Evolutionary conservation across 2,888 invertebrate species (phyloP), one percentile per base, ranked within the genome.

Genomic region (Philereme transversata): DNA sequence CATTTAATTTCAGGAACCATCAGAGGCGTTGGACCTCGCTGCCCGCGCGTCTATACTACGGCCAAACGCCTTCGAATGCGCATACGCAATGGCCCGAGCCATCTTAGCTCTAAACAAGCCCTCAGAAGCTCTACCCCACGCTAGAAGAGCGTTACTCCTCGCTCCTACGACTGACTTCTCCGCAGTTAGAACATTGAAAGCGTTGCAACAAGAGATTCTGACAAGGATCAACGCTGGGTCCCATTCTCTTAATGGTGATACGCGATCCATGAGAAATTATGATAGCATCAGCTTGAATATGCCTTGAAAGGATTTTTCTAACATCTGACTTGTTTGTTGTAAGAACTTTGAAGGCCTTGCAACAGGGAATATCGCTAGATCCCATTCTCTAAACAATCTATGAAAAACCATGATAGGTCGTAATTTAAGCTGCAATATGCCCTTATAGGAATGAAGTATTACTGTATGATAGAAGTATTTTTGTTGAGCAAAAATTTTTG

Each of bases 21-120:
- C 95, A 68, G 97, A 96, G 87, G 98, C 98, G 1, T 94, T 98
- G 73, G 97, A 98, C 79, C 93, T 98, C 70, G 98, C 98, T 6
- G 95, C 96, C 41, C 96, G 97, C 80, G 98, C 97, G 0, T 94
- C 98, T 41, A 94, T 95, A 51, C 93, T 97, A 64, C 96, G 97
- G 69, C 96, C 97, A 3, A 95, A 96, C 79, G 98, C 97, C 4
- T 98, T 97, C 81, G 98, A 98, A 88, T 98, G 98, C 5, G 97
- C 95, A 74, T 98, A 98, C 85, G 98, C 98, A 4, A 94, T 98
- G 81, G 96, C 98, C 0, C 95, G 98, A 78, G 98, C 98, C 5
- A 95, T 96, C 65, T 93, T 97, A 65, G 97, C 98, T 59, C 92
- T 95, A 55, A 95, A 95, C 83, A 95, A 95, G 69, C 90, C 95